A percentile compares a stretch with the other conserved stretches of the same genome.
Conservation (phyloP, 2,113 vertebrate species). For the Mungos mungo region DNA sequence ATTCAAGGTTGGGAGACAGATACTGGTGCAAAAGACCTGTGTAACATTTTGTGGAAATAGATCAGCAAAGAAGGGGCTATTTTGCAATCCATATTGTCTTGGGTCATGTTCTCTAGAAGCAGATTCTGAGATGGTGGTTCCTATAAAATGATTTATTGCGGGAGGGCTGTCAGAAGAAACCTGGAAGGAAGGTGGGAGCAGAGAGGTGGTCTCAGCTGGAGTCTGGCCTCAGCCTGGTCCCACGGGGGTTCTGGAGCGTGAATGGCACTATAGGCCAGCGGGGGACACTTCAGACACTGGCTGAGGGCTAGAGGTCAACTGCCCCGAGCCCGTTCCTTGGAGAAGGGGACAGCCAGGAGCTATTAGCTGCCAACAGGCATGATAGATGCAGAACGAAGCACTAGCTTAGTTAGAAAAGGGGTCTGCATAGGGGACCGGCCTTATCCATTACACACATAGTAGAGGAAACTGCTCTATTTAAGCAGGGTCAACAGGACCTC, state of each 20-base stretch:
- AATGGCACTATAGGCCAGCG: not conserved
- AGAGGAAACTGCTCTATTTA: not conserved
- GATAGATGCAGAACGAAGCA: not conserved
- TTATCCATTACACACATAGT: not conserved
- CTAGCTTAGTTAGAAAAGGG: not conserved
- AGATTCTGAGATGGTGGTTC: not conserved
- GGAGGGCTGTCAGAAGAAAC: not conserved
- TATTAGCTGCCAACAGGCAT: not conserved
- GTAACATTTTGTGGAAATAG: not conserved
- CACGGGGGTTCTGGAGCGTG: not conserved
- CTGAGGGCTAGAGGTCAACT: not conserved
- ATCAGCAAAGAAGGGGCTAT: not conserved
- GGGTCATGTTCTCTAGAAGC: not conserved
- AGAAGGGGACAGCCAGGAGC: not conserved
- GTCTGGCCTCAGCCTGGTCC: not conserved
- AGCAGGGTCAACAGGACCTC: not conserved
- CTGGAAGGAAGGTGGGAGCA: not conserved
- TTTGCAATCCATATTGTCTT: constrained; percentile 16
- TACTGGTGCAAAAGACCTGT: not conserved
- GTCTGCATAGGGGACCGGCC: not conserved
- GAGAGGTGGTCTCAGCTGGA: not conserved
- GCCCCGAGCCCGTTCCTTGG: not conserved
- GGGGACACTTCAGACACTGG: not conserved
- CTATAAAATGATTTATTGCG: not conserved
- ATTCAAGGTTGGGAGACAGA: constrained; percentile 22